Evolutionary conservation across 2,113 vertebrate genomes (phyloP).

Genomic region (Bagarius yarrelli): DNA sequence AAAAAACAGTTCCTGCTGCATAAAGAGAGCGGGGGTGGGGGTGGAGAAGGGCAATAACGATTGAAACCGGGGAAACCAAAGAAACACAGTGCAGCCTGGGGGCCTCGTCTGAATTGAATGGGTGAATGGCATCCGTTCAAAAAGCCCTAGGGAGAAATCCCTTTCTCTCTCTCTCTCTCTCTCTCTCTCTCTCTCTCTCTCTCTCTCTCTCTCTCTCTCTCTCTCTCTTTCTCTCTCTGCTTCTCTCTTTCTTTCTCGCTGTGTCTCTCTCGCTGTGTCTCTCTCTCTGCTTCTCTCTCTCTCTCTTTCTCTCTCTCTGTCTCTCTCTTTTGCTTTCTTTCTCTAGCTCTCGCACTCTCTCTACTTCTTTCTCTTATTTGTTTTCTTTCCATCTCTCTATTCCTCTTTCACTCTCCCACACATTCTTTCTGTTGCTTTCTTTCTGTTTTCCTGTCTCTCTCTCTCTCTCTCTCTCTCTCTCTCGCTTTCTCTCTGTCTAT

Average conservation of each 20-base stretch:
- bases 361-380: too few relatives aligned
- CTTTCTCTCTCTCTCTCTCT: constrained; percentile 18
- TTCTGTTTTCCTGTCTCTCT: too few relatives aligned
- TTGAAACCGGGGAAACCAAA: constrained; percentile 49
- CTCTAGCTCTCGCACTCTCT: too few relatives aligned
- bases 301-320: too few relatives aligned
- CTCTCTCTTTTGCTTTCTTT: too few relatives aligned
- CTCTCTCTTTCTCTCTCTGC: neutral
- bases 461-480: too few relatives aligned
- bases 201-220: neutral
- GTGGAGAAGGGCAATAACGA: constrained; percentile 19
- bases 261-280: neutral
- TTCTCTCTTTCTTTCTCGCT: neutral
- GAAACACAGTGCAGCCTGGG: constrained; percentile 49
- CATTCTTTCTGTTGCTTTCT: too few relatives aligned
- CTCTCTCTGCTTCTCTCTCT: too few relatives aligned
- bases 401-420: too few relatives aligned
- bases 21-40: neutral
- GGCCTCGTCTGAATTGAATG: constrained; percentile 49
- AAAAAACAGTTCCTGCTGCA: constrained; percentile 30
- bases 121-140: constrained; percentile 51
- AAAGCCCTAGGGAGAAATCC: constrained; percentile 45
- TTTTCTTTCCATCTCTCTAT: too few relatives aligned
- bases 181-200: constrained; percentile 30
- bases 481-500: too few relatives aligned